Evolutionary conservation across 2,888 invertebrate species (phyloP), one percentile per base, ranked within the genome.

Genomic region (Podabrus alpinus): DNA sequence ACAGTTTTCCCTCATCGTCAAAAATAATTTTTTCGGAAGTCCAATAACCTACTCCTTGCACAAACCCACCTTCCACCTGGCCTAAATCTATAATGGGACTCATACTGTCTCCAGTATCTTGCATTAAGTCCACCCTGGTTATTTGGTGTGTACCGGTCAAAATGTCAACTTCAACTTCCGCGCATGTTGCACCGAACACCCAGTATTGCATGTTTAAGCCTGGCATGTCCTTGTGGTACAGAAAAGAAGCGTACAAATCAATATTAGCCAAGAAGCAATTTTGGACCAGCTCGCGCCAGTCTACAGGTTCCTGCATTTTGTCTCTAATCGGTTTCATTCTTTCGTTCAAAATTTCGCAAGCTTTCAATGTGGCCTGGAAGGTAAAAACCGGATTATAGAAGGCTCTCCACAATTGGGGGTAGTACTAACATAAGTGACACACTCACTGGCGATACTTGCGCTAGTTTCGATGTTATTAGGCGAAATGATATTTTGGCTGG

Each of bases 141-240:
- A 64, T 17, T 15, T 19, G 17, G 0, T 17, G n/a, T 1, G 9
- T 19, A 16, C 62, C 62, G 9, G 62, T 64, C 21, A 96, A 87
- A 11, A 94, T 87, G 84, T 96, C 96, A 0, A 95, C 85, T 86
- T 95, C 94, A 0, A 94, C 90, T 86, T 96, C 95, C 2, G 91
- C 85, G 1, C 91, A 89, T 9, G 90, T 87, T 0, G 91, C 88
- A 1, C 92, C 94, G 81, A 91, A 94, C 68, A 94, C 89, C 11
- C 11, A 11, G 11, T 29, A 29, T 0, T 2, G 11, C 29, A 29
- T 29, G 4, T 29, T 13, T 2, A 29, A 29, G 2, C 13, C 29
- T 3, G 13, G 29, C 29, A 29, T 29, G 13, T 11, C 11, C 11
- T 29, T 29, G 13, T 29, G 9, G 29, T 29, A 92, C 89, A 91